Base-by-base conservation (phyloP, 2,113 vertebrate genomes). In the Ailuropoda melanoleuca region DNA sequence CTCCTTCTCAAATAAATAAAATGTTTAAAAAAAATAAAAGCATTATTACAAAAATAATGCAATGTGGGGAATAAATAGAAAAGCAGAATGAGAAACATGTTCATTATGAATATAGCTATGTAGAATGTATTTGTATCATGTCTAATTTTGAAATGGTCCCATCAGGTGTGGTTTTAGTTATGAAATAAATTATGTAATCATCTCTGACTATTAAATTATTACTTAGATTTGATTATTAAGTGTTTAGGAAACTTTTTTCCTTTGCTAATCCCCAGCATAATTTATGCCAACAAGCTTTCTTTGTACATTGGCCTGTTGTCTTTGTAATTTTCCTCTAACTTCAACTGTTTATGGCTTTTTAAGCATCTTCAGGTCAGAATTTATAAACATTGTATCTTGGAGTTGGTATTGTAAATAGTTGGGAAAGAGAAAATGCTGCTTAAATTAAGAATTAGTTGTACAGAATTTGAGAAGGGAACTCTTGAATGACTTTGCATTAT, bases 391-490 rank as follows among this genome's bases (percentile, higher is more conserved):
- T 90, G 8, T 82, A 64, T 95, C 66, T 86, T 92, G 29, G 43
- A 83, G 19, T 92, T 93, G 64, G 29, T 94, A 9, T 66, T 64
- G 10, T 43, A 93, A 84, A 37, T 84, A 58, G 4, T 82, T 92
- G 72, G 43, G 62, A 88, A 88, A 78, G 46, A 89, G 46, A 43
- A 82, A 72, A 60, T 86, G 39, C 17, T 48, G 66, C 15, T 75
- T 86, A 34, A 87, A 64, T 86, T 8, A 86, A 90, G 75, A 56
- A 92, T 37, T 87, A 93, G 93, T 85, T 90, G 70, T 48, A 55
- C 34, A 95, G 15, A 90, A 94, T 84, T 96, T 80, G 85, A 93
- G 48, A 85, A 43, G 17, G 64, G 9, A 92, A 18, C 64, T 88
- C 64, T 74, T 87, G 5, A 77, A 43, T 60, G 24, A 58, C 82